These are phyloP conservation scores for Apodemia hepburni DNA, from an alignment of 2,888 invertebrate genomes.

Conservation along the genomic window DNA sequence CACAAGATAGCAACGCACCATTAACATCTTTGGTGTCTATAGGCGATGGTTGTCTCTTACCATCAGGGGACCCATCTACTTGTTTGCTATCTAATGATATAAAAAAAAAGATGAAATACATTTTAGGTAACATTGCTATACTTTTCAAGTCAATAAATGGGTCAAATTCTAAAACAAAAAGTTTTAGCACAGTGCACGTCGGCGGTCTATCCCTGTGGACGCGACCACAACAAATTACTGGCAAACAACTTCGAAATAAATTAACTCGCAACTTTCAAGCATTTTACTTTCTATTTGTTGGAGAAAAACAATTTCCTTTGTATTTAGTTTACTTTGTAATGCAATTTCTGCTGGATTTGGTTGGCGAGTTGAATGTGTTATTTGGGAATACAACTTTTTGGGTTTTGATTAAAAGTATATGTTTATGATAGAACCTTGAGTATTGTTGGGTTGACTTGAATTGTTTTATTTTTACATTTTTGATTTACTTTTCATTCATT, in stretches of 20 bases:
- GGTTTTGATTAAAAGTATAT: conserved; percentile 1
- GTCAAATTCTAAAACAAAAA: conserved; percentile 29
- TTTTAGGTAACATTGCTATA: background rate
- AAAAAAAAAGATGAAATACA: background rate
- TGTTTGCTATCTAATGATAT: too few species aligned
- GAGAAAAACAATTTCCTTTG: conserved; percentile 66
- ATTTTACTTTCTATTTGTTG: conserved; percentile 45
- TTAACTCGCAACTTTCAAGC: conserved; percentile 74
- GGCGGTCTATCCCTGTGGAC: conserved; percentile 56
- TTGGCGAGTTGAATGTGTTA: conserved; percentile 17
- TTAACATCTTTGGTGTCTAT: too few species aligned
- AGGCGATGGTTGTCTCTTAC: too few species aligned
- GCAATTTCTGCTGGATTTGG: conserved; percentile 15
- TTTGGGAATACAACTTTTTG: conserved; percentile 5
- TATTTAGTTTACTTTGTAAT: conserved; percentile 32
- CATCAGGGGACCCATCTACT: too few species aligned
- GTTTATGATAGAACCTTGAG: background rate
- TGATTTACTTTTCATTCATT: background rate
- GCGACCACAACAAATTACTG: conserved; percentile 74
- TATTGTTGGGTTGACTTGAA: background rate
- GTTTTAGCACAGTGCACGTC: conserved; percentile 39
- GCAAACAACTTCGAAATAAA: conserved; percentile 77
- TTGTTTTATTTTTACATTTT: background rate
- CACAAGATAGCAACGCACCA: too few species aligned
- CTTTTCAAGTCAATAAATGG: conserved; percentile 20